Evolutionary conservation across 2,113 vertebrate species (phyloP).

Genomic region (Megaceryle torquata): DNA sequence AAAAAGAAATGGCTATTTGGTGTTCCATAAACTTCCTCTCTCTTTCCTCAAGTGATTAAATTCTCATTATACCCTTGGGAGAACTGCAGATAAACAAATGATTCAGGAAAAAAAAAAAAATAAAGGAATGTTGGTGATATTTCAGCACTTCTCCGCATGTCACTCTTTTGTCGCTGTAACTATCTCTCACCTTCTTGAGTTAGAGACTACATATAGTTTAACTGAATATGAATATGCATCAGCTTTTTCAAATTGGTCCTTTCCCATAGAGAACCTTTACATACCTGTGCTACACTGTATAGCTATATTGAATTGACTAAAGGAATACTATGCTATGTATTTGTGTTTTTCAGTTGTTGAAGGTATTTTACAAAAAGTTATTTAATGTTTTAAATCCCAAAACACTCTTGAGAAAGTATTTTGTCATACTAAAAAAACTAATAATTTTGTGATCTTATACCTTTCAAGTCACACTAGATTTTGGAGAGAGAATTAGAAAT

Average conservation of each 20-base stretch:
- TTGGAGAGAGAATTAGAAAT: neutral
- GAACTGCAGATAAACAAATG: neutral
- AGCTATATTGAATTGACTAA: neutral
- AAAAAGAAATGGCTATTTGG: neutral
- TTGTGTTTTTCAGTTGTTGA: neutral
- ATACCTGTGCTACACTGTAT: neutral
- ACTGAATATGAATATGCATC: neutral
- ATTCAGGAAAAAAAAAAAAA: neutral
- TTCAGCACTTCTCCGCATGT: neutral
- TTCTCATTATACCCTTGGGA: neutral
- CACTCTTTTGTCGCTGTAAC: neutral
- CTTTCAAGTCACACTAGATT: neutral
- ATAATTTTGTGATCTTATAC: neutral
- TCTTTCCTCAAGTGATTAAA: neutral
- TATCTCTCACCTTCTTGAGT: neutral
- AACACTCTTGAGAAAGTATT: neutral
- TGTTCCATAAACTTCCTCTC: neutral
- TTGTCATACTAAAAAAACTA: neutral
- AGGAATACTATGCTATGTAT: neutral
- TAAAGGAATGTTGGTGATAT: neutral
- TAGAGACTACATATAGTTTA: neutral
- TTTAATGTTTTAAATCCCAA: neutral
- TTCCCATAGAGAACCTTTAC: neutral
- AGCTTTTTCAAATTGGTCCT: neutral
- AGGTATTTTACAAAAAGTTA: neutral